Percentiles rank a stretch among this genome's conserved stretches.
Evolutionary conservation across 92 coral and sea anemone genomes (phyloP).

Genomic region (Desmophyllum pertusum): DNA sequence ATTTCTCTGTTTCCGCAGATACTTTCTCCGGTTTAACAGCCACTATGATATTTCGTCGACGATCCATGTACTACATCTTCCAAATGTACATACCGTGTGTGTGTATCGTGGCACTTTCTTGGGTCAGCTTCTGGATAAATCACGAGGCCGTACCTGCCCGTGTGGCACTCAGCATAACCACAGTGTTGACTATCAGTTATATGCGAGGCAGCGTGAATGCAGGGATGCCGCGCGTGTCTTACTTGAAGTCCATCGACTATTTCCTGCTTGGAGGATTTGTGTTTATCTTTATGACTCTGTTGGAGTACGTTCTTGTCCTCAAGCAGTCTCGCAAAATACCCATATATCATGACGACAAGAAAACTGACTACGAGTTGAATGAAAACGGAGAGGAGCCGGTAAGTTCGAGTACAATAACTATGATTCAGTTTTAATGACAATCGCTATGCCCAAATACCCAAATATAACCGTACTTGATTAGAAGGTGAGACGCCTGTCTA

Average conservation of each 20-base stretch:
- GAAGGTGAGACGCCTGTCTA: too few relatives aligned
- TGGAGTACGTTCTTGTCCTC: conserved; percentile 90
- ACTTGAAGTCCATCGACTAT: conserved; percentile 92
- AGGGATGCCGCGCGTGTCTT: conserved; percentile 90
- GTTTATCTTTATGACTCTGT: conserved; percentile 83
- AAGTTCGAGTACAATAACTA: background rate
- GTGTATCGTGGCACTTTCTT: conserved; percentile 84
- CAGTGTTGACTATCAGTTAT: conserved; percentile 93
- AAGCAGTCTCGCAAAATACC: conserved; percentile 60
- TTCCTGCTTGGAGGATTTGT: conserved; percentile 91
- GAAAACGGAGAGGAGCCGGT: conserved; percentile 18
- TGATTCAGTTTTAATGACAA: too few relatives aligned
- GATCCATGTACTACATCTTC: conserved; percentile 88
- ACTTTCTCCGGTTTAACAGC: conserved; percentile 92
- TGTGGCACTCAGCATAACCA: conserved; percentile 93
- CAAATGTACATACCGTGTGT: conserved; percentile 94
- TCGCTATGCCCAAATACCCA: too few relatives aligned
- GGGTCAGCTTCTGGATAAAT: conserved; percentile 98
- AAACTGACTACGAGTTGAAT: conserved; percentile 37
- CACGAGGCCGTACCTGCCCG: conserved; percentile 97
- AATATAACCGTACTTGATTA: too few relatives aligned
- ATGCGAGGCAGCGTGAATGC: conserved; percentile 91
- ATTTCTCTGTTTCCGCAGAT: background rate
- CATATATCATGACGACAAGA: background rate
- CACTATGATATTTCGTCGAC: conserved; percentile 87